Evolutionary conservation across 2,888 invertebrate species (phyloP), one percentile per base, ranked within the genome.

Genomic region (Drosophila siamana): DNA sequence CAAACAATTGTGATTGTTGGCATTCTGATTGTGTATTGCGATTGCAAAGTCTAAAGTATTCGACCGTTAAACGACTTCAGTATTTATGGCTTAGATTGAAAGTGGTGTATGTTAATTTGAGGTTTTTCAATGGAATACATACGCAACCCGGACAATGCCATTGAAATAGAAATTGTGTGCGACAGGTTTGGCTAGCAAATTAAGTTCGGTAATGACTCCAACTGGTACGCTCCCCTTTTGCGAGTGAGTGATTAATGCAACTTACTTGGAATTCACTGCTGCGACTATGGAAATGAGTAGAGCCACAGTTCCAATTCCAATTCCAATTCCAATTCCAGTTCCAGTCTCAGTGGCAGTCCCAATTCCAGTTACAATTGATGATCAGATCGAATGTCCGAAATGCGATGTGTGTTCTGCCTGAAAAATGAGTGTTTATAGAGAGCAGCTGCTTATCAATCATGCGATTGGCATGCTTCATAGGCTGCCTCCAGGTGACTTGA

Each of bases 371-470:
- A 55, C 41, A 48, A 59, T 26, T 26, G 46, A 47, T 19, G 46
- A 40, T 47, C 62, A 24, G 46, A 40, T 62, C 57, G 30, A 65
- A 22, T 57, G 56, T 38, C 44, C 63, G 41, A 16, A 62, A 38
- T 19, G 6, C 22, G 19, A 1, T 47, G 44, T 78, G 67, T 68
- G 59, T 47, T 41, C 9, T 61, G 66, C 56, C 40, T 61, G 40
- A 26, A 78, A 78, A 74, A 67, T 64, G 41, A 64, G 70, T 15
- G 15, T 69, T 55, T 15, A 15, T 15, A 15, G 36, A 69, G 75
- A 57, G 63, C 72, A 76, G 76, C 63, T 80, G 80, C 59, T 76
- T 71, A 80, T 77, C 77, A 76, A 77, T 77, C 77, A 80, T 63
- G 63, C 71, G 76, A 59, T 71, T 72, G 76, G 65, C 80, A 76